Evolutionary conservation across 2,113 vertebrate genomes (phyloP).

Genomic region (Petrocephalus zakoni): DNA sequence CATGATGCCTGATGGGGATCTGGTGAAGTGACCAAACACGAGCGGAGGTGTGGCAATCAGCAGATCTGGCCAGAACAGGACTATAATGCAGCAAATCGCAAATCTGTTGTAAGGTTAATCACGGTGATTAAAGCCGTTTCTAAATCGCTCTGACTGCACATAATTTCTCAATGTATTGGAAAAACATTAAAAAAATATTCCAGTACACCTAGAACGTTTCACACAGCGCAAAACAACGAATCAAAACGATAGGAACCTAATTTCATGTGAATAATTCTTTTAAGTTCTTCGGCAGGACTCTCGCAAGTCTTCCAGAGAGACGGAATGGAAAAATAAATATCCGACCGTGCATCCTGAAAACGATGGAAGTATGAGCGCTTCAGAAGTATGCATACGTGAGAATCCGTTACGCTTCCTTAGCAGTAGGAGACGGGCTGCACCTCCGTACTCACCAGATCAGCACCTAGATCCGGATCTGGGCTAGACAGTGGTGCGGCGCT

Average conservation of each 20-base stretch:
- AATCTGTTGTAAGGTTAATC: background rate
- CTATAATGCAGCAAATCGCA: background rate
- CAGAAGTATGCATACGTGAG: background rate
- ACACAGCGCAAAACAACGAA: background rate
- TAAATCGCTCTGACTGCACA: background rate
- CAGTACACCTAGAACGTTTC: background rate
- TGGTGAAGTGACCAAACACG: conserved; percentile 31
- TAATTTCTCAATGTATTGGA: background rate
- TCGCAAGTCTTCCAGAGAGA: background rate
- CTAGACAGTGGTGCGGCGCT: conserved; percentile 44
- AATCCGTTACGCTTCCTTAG: background rate
- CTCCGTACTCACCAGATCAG: conserved; percentile 63
- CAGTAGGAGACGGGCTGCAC: background rate
- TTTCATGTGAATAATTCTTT: background rate
- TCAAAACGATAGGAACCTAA: background rate
- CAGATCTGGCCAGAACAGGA: background rate
- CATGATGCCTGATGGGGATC: conserved; percentile 44
- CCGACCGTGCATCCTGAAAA: background rate
- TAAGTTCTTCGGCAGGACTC: background rate
- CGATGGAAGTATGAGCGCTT: background rate
- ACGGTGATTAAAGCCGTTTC: background rate
- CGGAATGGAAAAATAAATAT: background rate
- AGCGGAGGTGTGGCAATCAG: background rate
- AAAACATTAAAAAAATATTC: background rate
- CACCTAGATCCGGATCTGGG: conserved; percentile 42